Evolutionary conservation across 2,113 vertebrate genomes (phyloP).

Genomic region (Periophthalmus modestus): DNA sequence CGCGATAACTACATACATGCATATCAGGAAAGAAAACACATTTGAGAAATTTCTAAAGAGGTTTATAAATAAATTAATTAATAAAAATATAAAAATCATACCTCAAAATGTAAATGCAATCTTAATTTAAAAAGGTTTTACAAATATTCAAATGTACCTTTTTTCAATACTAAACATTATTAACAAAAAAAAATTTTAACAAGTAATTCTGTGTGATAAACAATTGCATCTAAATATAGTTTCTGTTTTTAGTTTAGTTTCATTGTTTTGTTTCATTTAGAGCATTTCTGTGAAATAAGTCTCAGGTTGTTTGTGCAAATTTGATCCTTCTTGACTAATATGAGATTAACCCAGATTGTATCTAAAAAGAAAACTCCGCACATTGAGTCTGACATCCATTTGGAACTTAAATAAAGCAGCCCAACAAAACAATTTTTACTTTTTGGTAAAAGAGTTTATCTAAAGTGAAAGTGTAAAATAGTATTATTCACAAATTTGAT

Average conservation of each 20-base stretch:
- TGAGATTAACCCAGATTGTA: conserved; percentile 76
- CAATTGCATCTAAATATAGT: conserved; percentile 12
- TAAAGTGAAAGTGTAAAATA: background rate
- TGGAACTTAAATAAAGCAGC: background rate
- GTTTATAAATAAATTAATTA: background rate
- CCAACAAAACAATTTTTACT: background rate
- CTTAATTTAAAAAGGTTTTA: no score
- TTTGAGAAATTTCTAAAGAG: conserved; percentile 6
- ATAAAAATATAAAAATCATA: background rate
- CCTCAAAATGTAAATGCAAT: background rate
- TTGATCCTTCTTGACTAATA: conserved; percentile 73
- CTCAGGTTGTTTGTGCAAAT: conserved; percentile 68
- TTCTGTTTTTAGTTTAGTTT: conserved; percentile 27
- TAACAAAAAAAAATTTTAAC: conserved; percentile 19
- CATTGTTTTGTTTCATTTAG: conserved; percentile 46
- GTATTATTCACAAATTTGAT: background rate
- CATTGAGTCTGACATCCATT: background rate
- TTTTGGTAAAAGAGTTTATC: background rate
- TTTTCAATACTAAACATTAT: background rate
- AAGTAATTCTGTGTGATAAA: conserved; percentile 4
- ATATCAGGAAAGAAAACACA: conserved; percentile 21
- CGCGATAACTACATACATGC: conserved; percentile 28
- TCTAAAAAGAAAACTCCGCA: conserved; percentile 10
- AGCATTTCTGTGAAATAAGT: conserved; percentile 58
- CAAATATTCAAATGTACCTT: no score